Conservation (phyloP, 2,797 vertebrate genomes). For the Enteromius viviparus region DNA sequence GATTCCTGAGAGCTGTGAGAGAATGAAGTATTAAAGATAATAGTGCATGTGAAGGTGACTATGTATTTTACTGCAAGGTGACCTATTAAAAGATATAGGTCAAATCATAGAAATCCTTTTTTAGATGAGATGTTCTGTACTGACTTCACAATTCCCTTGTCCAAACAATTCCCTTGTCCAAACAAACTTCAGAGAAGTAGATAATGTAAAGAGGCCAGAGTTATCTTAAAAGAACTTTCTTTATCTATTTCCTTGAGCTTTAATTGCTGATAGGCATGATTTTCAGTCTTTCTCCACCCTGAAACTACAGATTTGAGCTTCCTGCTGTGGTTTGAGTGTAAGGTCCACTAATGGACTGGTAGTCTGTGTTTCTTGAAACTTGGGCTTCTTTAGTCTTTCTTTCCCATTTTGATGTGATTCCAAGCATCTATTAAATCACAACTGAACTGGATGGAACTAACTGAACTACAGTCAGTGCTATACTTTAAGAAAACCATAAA, state of each 20-base stretch:
- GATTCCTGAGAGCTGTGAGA: not conserved
- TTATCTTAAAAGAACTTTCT: constrained; percentile 35
- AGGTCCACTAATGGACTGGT: constrained; percentile 1
- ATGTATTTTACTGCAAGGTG: not conserved
- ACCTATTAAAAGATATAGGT: constrained; percentile 1
- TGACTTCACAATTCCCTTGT: not conserved
- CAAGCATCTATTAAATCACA: not conserved
- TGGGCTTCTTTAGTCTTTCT: not conserved
- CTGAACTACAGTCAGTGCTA: too few species aligned
- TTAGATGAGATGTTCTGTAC: constrained; percentile 1
- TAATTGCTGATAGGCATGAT: constrained; percentile 17
- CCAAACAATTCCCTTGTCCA: not conserved
- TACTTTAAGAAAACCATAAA: not conserved
- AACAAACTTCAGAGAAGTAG: not conserved
- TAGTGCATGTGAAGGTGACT: not conserved
- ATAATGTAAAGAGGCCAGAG: not conserved
- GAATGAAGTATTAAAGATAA: not conserved
- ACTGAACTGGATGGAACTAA: too few species aligned
- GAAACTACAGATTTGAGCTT: constrained; percentile 33
- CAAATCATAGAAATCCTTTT: not conserved
- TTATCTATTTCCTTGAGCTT: constrained; percentile 39
- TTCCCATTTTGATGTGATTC: not conserved
- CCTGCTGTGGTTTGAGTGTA: not conserved
- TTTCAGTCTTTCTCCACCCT: constrained; percentile 26
- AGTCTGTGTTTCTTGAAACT: not conserved